phyloP scores from a whole-genome alignment of 2,797 vertebrate species.

The Helarctos malayanus region DNA sequence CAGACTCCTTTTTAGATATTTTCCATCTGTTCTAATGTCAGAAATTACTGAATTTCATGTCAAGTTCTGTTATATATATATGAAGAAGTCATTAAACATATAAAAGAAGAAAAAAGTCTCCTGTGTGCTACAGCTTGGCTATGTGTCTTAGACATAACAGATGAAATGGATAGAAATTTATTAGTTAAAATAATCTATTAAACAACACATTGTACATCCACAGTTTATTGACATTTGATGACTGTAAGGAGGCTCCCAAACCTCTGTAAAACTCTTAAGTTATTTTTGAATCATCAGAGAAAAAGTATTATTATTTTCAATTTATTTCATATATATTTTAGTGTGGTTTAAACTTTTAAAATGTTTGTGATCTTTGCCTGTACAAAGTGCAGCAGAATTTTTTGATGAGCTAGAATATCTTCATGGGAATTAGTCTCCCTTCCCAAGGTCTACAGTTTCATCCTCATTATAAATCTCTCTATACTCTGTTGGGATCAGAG shows the following conservation, averaged over 20 bases:
- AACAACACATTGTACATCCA: not conserved
- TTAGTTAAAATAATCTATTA: not conserved
- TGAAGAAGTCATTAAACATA: slow-evolving; percentile 7
- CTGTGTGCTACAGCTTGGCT: not conserved
- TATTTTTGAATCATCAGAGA: slow-evolving; percentile 31
- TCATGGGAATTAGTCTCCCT: slow-evolving; percentile 6
- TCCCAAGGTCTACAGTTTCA: not conserved
- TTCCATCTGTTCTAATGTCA: not conserved
- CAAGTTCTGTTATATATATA: not conserved
- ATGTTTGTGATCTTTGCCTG: not conserved
- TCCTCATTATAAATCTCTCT: slow-evolving; percentile 32
- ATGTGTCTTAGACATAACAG: not conserved
- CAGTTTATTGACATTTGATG: not conserved
- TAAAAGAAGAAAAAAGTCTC: not conserved
- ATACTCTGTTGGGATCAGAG: not conserved
- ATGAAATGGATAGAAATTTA: not conserved
- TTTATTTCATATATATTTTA: not conserved
- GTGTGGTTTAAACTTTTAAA: not conserved
- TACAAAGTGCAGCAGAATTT: not conserved
- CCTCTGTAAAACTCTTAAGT: not conserved
- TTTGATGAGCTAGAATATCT: slow-evolving; percentile 40
- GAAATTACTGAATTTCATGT: slow-evolving; percentile 39
- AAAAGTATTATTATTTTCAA: not conserved
- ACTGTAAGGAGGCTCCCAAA: not conserved
- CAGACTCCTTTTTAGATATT: not conserved